Evolutionary conservation across 2,113 vertebrate genomes (phyloP), one percentile per base, ranked within the genome.

Genomic region (Atractosteus spatula): DNA sequence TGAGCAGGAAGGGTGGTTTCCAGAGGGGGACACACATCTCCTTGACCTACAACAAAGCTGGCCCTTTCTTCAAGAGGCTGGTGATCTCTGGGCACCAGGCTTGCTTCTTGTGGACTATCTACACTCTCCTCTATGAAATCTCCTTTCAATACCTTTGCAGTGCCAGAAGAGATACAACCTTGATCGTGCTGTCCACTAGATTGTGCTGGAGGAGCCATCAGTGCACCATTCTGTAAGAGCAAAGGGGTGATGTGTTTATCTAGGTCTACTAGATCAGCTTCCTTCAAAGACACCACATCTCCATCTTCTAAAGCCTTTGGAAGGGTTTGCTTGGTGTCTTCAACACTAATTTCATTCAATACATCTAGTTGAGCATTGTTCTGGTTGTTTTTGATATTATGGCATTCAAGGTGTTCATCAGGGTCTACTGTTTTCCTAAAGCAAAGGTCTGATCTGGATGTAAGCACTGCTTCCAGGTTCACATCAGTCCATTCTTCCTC

Each of bases 71-170:
- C 2, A 51, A 51, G 29, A 29, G 29, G 29, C 29, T 29, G 29
- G 29, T 29, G 29, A 29, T 12, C 54, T 55, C 44, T 8, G 12
- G 45, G 45, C 29, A 55, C 44, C n/a, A 47, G 16, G 6, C 66
- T 41, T 4, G 6, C 47, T 5, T 29, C 7, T 45, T 68, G 14
- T 16, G 47, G 66, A 6, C 47, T 45, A n/a, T 66, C 64, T 47
- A 68, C 66, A 45, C 66, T 29, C 17, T 68, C 66, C n/a, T 55
- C 66, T 68, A 68, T 7, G 11, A 7, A 10, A 1, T 68, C 66
- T 12, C 14, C 7, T n/a, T 8, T 68, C 14, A 41, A 45, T n/a
- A 41, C 47, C n/a, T 8, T 54, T 4, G 16, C 3, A 16, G 29
- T 10, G 14, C 8, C 66, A 14, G 41, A 8, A 4, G n/a, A 16